These are phyloP conservation scores for Melieria omissa DNA, from an alignment of 2,888 invertebrate species.

Conservation along the genomic window DNA sequence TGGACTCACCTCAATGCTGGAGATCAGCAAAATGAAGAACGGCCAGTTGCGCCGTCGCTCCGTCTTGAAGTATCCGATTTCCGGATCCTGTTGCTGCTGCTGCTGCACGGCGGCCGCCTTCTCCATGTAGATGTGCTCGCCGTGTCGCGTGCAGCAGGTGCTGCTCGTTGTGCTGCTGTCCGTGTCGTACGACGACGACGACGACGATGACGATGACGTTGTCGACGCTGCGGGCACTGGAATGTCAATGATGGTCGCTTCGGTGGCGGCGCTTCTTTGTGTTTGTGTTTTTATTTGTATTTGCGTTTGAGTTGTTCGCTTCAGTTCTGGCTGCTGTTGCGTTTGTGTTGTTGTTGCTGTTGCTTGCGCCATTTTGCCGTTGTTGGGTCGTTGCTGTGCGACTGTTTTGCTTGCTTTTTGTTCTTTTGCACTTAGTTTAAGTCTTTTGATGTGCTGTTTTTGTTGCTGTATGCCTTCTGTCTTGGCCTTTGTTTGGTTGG, in stretches of 20 bases:
- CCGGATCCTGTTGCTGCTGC: constrained; percentile 40
- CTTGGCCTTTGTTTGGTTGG: not conserved
- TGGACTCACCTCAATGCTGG: constrained; percentile 60
- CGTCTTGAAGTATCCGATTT: constrained; percentile 52
- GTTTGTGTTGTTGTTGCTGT: constrained; percentile 23
- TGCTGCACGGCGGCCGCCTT: constrained; percentile 35
- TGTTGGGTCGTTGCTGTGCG: constrained; percentile 7
- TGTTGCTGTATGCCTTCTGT: not conserved
- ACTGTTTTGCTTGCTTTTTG: constrained; percentile 14
- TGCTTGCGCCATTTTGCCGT: constrained; percentile 25
- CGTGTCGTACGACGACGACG: constrained; percentile 58
- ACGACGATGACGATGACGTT: constrained; percentile 42
- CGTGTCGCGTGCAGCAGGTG: constrained; percentile 61
- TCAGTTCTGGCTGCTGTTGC: constrained; percentile 17
- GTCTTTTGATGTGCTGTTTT: not conserved
- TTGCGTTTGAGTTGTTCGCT: constrained; percentile 14
- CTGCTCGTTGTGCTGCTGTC: constrained; percentile 62
- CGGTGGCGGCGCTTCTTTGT: constrained; percentile 10
- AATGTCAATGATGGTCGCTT: constrained; percentile 62
- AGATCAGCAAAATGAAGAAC: constrained; percentile 60
- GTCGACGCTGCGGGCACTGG: constrained; percentile 48
- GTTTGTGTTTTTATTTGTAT: constrained; percentile 20
- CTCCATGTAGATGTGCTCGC: constrained; percentile 61
- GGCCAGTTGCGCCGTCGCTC: constrained; percentile 60
- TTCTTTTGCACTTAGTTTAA: constrained; percentile 7